Base-by-base conservation (phyloP, 2,888 invertebrate species). In the Dynastes maya region DNA sequence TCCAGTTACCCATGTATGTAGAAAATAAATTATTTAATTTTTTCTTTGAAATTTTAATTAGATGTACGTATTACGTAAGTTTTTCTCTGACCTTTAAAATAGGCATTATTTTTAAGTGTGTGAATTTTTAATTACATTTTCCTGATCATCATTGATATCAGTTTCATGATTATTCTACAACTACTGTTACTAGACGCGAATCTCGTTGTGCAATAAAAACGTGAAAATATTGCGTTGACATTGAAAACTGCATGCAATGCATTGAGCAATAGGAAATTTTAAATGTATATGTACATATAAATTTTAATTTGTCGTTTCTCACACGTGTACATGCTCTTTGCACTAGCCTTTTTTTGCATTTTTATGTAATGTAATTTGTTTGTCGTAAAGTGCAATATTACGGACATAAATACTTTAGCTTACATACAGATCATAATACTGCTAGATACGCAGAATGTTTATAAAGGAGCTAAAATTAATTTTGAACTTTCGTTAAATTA, bases 51-150 rank as follows among this genome's bases (percentile, higher is more conserved):
- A 65, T n/a, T 37, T 37, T 65, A 37, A 65, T 40, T 40, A 22
- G 22, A 68, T 22, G 22, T 22, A 22, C 22, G 22, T 22, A 22
- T 22, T 22, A 22, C 11, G 5, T 16, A 51, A 68, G n/a, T 68
- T 22, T 68, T 68, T 27, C 68, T 22, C n/a, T 51, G 68, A 68
- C 51, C 68, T 68, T 51, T 68, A 68, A 51, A 68, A 58, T 22
- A 68, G 27, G 51, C 51, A 51, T 51, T 68, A 68, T 68, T 51
- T 68, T 53, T 68, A 68, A 51, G 13, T 32, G 51, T 29, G 22
- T 22, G 22, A 11, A 53, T 53, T 67, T 11, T 72, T 58, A 58
- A 40, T 68, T 68, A 68, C 13, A 68, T 45, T 71, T 58, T 55
- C 9, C 58, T 61, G 2, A 58, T 61, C 16, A 22, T 9, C 22